Conservation (phyloP, 2,888 invertebrate genomes). For the Penaeus monodon region DNA sequence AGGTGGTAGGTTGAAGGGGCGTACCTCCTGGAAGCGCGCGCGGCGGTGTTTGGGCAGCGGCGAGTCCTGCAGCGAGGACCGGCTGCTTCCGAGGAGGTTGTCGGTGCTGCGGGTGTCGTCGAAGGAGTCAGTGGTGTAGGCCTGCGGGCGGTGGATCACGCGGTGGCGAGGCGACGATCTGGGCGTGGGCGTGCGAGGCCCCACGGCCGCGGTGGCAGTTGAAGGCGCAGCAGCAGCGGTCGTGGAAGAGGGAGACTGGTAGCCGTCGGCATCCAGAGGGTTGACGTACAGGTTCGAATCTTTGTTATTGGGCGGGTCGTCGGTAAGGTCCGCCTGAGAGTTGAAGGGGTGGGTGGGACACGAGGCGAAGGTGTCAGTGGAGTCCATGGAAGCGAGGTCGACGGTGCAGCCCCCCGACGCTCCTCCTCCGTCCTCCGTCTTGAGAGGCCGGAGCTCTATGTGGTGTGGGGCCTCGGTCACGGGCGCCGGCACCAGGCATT, state of each 20-base stretch:
- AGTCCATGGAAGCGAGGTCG: constrained; percentile 75
- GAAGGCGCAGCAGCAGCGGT: constrained; percentile 36
- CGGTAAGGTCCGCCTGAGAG: constrained; percentile 73
- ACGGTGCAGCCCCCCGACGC: constrained; percentile 49
- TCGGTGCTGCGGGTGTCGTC: constrained; percentile 65
- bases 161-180: constrained; percentile 62
- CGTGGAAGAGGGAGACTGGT: constrained; percentile 41
- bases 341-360: constrained; percentile 95
- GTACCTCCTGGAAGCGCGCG: constrained; percentile 66
- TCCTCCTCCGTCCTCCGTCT: constrained; percentile 67
- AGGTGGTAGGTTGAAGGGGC: constrained; percentile 62
- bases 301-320: constrained; percentile 78
- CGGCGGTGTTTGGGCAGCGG: constrained; percentile 65
- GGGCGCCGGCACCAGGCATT: constrained; percentile 84
- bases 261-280: constrained; percentile 67
- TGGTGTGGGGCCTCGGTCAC: constrained; percentile 59
- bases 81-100: constrained; percentile 63
- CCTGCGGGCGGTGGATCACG: constrained; percentile 51
- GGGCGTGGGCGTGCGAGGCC: constrained; percentile 62
- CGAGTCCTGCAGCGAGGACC: constrained; percentile 65
- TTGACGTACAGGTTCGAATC: constrained; percentile 69
- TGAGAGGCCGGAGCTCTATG: constrained; percentile 65
- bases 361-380: constrained; percentile 95
- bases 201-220: constrained; percentile 28
- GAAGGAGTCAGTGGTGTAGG: constrained; percentile 64